Percentiles rank a stretch among this genome's conserved stretches.
These are phyloP conservation scores for Glossosoma conforme DNA, from an alignment of 1,140 invertebrate genomes.

Conservation along the genomic window DNA sequence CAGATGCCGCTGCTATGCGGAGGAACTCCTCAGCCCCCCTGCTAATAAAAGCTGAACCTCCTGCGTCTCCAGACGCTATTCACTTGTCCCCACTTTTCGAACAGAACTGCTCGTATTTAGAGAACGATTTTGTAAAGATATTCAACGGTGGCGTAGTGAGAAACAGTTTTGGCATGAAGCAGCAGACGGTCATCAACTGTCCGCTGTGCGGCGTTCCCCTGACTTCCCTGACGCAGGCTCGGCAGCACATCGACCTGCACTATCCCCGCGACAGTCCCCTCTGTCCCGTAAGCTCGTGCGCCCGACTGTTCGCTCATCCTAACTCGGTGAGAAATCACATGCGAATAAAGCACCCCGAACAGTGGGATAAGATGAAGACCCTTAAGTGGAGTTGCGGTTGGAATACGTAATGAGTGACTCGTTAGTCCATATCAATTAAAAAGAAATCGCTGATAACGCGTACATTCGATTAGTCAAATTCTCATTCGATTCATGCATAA, in stretches of 20 bases:
- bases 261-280: slow-evolving; percentile 75
- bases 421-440: no score
- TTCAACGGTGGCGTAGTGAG: slow-evolving; percentile 16
- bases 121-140: slow-evolving; percentile 26
- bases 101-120: slow-evolving; percentile 21
- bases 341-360: slow-evolving; percentile 70
- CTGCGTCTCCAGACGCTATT: slow-evolving; percentile 22
- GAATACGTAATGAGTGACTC: no score
- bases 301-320: slow-evolving; percentile 69
- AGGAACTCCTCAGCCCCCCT: slow-evolving; percentile 43
- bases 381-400: slow-evolving; percentile 66
- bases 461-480: no score
- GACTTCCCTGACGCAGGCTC: slow-evolving; percentile 59
- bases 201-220: slow-evolving; percentile 65
- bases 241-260: slow-evolving; percentile 70
- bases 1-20: slow-evolving; percentile 44
- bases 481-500: no score
- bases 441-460: no score
- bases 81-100: slow-evolving; percentile 18
- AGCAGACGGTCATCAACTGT: slow-evolving; percentile 41
- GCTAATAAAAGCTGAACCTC: slow-evolving; percentile 28
- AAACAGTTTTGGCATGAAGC: slow-evolving; percentile 26
- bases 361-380: slow-evolving; percentile 77
- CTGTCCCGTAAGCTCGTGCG: slow-evolving; percentile 69
- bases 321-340: slow-evolving; percentile 81